A percentile compares a stretch with the other conserved stretches of the same genome.
Conservation (phyloP, 2,113 vertebrate species). For the Xiphophorus couchianus region DNA sequence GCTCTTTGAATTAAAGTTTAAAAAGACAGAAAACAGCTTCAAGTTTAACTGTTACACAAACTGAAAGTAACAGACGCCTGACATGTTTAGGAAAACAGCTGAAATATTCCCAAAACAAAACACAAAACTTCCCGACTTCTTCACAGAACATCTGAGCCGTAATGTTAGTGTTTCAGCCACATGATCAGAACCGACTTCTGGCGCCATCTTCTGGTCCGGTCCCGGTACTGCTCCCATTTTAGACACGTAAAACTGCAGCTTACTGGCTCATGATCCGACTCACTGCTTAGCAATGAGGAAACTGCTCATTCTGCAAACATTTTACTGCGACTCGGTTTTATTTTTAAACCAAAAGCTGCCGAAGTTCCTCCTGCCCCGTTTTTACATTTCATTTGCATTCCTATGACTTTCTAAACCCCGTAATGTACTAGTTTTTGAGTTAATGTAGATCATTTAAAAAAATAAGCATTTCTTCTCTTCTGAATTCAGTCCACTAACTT, state of each 20-base stretch:
- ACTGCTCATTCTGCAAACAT: not conserved
- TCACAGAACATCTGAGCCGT: constrained; percentile 41
- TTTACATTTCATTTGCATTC: constrained; percentile 18
- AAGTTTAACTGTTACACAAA: not conserved
- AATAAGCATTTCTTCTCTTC: not conserved
- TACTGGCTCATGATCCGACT: constrained; percentile 8
- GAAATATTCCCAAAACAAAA: not conserved
- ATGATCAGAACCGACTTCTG: not conserved
- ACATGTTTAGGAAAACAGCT: not conserved
- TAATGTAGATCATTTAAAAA: not conserved
- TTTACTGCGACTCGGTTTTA: not conserved
- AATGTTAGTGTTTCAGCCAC: constrained; percentile 41
- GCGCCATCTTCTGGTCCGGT: not conserved
- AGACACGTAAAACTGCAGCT: not conserved
- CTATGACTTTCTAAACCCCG: constrained; percentile 16
- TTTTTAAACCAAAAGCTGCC: constrained; percentile 8
- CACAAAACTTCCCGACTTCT: constrained; percentile 1
- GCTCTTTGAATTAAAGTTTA: too few relatives aligned
- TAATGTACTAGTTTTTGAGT: not conserved
- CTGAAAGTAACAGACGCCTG: not conserved
- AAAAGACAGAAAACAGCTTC: not conserved
- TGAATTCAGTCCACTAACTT: constrained; percentile 10
- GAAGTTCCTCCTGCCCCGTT: not conserved
- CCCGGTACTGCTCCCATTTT: constrained; percentile 2
- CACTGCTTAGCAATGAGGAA: constrained; percentile 8